phyloP scores from a whole-genome alignment of 2,113 vertebrate species.

The Myrmophylax atrothorax region DNA sequence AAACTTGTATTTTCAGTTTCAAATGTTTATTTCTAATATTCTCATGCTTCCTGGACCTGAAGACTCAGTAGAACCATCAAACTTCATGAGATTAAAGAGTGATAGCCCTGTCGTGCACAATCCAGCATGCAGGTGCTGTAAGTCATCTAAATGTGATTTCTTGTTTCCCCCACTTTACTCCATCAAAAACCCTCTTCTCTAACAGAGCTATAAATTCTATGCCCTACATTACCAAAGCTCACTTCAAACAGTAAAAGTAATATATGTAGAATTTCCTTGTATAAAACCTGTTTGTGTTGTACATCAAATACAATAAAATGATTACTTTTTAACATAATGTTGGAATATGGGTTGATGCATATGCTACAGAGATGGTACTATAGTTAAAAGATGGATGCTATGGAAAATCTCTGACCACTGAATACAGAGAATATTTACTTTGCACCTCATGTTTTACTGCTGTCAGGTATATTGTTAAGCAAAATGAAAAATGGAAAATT shows the following conservation, averaged over 20 bases:
- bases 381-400: neutral
- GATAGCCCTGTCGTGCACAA: neutral
- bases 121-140: neutral
- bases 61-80: neutral
- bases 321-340: neutral
- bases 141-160: conserved; percentile 1
- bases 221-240: neutral
- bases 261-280: neutral
- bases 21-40: neutral
- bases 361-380: neutral
- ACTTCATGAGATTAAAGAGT: neutral
- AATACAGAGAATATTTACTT: conserved; percentile 13
- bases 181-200: neutral
- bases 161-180: neutral
- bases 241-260: neutral
- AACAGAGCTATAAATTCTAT: neutral
- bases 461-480: neutral
- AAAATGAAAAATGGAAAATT: neutral
- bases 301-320: neutral
- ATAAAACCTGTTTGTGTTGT: neutral
- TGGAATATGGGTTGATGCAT: neutral
- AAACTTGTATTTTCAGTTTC: neutral
- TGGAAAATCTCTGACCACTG: neutral
- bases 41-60: neutral
- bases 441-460: neutral